These are phyloP conservation scores for Lumbricus terrestris DNA, from an alignment of 2,888 invertebrate genomes.

Conservation along the genomic window DNA sequence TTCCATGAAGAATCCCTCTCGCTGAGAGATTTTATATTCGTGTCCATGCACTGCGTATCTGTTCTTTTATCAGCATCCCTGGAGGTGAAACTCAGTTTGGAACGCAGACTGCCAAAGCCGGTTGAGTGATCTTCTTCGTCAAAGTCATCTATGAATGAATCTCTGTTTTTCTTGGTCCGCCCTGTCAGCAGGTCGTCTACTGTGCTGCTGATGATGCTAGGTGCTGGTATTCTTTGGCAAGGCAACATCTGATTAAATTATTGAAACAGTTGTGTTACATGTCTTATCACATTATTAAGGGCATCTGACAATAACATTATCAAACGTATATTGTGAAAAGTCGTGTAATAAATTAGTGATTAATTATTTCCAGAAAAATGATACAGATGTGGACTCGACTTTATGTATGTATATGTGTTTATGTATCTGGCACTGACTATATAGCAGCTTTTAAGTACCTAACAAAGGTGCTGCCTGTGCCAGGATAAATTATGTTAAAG, in stretches of 20 bases:
- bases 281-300: not conserved
- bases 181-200: constrained; percentile 42
- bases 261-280: not conserved
- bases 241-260: constrained; percentile 48
- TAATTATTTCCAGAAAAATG: not conserved
- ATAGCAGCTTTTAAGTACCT: too few species aligned
- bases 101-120: not conserved
- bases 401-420: not conserved
- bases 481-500: too few species aligned
- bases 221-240: constrained; percentile 49
- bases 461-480: too few species aligned
- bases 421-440: too few species aligned
- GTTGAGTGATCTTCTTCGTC: not conserved
- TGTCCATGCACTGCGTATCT: not conserved
- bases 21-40: not conserved
- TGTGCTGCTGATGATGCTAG: constrained; percentile 45
- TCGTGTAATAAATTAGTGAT: not conserved
- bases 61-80: not conserved
- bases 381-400: not conserved
- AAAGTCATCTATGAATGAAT: not conserved
- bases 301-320: too few species aligned
- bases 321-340: not conserved
- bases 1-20: not conserved
- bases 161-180: not conserved
- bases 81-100: not conserved